Base-by-base conservation (phyloP, 2,888 invertebrate species). In the Eremobia ochroleuca region DNA sequence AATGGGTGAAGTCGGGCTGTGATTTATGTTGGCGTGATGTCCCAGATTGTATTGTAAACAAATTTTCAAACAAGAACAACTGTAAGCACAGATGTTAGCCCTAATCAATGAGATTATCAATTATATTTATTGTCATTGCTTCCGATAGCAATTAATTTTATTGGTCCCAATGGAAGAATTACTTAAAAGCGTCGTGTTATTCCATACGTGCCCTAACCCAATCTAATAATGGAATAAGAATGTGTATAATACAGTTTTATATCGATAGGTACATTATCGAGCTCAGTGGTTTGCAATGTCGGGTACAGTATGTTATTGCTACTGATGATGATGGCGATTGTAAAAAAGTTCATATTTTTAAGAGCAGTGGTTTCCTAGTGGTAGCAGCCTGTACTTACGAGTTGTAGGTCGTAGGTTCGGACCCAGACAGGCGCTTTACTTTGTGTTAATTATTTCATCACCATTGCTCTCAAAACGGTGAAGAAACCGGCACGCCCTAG, bases 131-230 rank as follows among this genome's bases (percentile, higher is more conserved):
- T 81, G 52, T 49, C 18, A 67, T 55, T 76, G 34, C 61, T 49
- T n/a, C 49, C 55, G 28, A 70, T 62, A 58, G 13, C 66, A 81
- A 81, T 81, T 81, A 81, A 76, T 67, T 66, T 62, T 43, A 81
- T 76, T 21, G 76, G 15, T 49, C 82, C 62, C 67, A 62, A 58
- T 76, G 82, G 76, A 71, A 65, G 34, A 69, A 74, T 80, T 81
- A 80, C 52, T 65, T 75, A 37, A 64, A 80, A 68, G 37, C 65
- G 18, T 66, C 59, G 52, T 77, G 43, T 77, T 77, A 69, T 70
- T 69, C 70, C n/a, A 64, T 64, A 18, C 31, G 55, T 46, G 52
- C 46, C 15, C 69, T 21, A 43, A 34, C 31, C 40, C 18, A 79
- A 78, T 79, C 28, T 43, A 43, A 59, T 79, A 31, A 79, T 66